These are phyloP conservation scores for Podarcis lilfordi DNA, from an alignment of 2,797 vertebrate genomes.

Conservation along the genomic window DNA sequence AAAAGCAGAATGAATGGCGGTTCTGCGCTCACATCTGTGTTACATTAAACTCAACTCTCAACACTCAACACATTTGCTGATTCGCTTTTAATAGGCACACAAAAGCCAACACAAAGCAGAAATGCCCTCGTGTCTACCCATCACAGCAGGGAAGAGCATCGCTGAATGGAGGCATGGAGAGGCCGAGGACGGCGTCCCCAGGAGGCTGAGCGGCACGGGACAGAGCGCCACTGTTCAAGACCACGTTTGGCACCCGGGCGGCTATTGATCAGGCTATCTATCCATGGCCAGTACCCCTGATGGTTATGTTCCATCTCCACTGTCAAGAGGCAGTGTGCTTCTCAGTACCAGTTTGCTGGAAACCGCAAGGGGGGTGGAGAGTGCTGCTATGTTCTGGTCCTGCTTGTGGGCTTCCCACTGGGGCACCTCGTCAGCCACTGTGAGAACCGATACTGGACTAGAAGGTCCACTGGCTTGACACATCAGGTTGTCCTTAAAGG, in stretches of 20 bases:
- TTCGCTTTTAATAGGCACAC: slow-evolving; percentile 79
- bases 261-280: not conserved
- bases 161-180: slow-evolving; percentile 62
- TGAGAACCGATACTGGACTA: too few species aligned
- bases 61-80: slow-evolving; percentile 76
- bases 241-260: slow-evolving; percentile 3
- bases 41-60: slow-evolving; percentile 79
- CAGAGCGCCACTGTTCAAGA: slow-evolving; percentile 30
- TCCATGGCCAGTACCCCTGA: too few species aligned
- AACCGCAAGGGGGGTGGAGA: too few species aligned
- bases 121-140: slow-evolving; percentile 69
- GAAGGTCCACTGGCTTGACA: too few species aligned
- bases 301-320: too few species aligned
- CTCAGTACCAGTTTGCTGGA: too few species aligned
- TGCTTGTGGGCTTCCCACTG: too few species aligned
- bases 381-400: too few species aligned
- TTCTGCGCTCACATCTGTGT: slow-evolving; percentile 80
- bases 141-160: slow-evolving; percentile 63
- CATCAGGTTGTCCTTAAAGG: too few species aligned
- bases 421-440: too few species aligned
- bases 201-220: slow-evolving; percentile 26
- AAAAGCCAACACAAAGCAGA: slow-evolving; percentile 69
- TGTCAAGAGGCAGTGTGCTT: too few species aligned
- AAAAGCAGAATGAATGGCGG: slow-evolving; percentile 66
- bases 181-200: slow-evolving; percentile 33